A percentile compares a stretch with the other conserved stretches of the same genome.
phyloP scores from a whole-genome alignment of 2,113 vertebrate genomes.

The Oryzias woworae region DNA sequence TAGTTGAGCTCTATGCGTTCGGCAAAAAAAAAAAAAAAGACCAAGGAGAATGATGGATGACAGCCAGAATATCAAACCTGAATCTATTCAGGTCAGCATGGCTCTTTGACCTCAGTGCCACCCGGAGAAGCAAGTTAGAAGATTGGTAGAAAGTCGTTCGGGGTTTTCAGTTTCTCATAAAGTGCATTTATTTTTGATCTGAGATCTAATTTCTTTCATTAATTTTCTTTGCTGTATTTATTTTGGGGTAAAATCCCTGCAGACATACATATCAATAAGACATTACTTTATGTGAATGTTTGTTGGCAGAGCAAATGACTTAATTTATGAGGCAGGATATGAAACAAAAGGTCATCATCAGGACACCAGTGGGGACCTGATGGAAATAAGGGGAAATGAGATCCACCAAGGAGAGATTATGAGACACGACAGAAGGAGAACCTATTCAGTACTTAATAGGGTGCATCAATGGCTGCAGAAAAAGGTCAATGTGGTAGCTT shows the following conservation, averaged over 20 bases:
- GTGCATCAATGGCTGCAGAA: background rate
- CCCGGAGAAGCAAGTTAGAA: constrained; percentile 3
- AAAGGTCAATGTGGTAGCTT: background rate
- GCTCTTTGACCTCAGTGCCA: constrained; percentile 24
- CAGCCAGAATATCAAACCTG: constrained; percentile 16
- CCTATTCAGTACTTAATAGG: background rate
- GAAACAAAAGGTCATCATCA: constrained; percentile 65
- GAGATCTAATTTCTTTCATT: constrained; percentile 18
- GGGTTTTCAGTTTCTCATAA: constrained; percentile 3
- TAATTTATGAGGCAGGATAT: constrained; percentile 52
- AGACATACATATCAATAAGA: background rate
- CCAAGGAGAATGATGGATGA: constrained; percentile 27
- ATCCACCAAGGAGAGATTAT: constrained; percentile 27
- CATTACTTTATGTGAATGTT: constrained; percentile 34
- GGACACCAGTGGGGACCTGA: constrained; percentile 46
- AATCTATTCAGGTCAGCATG: constrained; percentile 21
- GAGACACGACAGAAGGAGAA: constrained; percentile 4
- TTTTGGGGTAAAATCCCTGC: constrained; percentile 16
- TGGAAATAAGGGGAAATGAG: constrained; percentile 53
- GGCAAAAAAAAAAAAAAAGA: constrained; percentile 30
- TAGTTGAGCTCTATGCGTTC: constrained; percentile 45
- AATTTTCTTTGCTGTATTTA: constrained; percentile 17
- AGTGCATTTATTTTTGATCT: constrained; percentile 32
- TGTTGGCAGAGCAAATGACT: constrained; percentile 33
- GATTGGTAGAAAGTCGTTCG: constrained; percentile 18